A percentile compares a stretch with the other conserved stretches of the same genome.
These are phyloP conservation scores for Brachyrhaphis roseni DNA, from an alignment of 2,797 vertebrate genomes.

Conservation along the genomic window DNA sequence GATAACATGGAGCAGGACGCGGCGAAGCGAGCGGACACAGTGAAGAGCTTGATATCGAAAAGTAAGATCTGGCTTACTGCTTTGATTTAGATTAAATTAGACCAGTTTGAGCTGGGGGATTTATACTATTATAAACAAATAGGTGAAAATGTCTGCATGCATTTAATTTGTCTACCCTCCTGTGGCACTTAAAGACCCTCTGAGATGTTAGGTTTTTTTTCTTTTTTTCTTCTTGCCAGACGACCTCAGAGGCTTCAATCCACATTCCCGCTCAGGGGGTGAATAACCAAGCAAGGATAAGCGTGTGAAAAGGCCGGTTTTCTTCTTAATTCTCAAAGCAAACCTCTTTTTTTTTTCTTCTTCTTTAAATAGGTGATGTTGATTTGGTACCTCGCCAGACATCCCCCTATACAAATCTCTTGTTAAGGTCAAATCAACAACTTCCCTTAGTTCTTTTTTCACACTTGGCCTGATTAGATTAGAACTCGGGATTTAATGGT, in stretches of 20 bases:
- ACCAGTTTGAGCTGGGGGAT: not conserved
- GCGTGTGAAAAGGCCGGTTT: slow-evolving; percentile 75
- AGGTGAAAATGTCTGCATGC: not conserved
- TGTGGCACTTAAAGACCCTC: slow-evolving; percentile 6
- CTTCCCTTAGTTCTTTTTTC: slow-evolving; percentile 78
- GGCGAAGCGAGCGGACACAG: slow-evolving; percentile 77
- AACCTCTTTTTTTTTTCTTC: slow-evolving; percentile 60
- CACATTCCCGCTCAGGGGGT: slow-evolving; percentile 71
- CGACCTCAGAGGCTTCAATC: slow-evolving; percentile 75
- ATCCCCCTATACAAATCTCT: slow-evolving; percentile 83
- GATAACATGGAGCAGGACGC: slow-evolving; percentile 59
- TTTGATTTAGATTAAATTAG: not conserved
- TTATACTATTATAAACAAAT: not conserved
- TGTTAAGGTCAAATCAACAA: slow-evolving; percentile 84
- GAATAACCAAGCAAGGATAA: slow-evolving; percentile 72
- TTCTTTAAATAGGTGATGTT: slow-evolving; percentile 78
- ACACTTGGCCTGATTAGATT: slow-evolving; percentile 75
- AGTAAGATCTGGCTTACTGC: slow-evolving; percentile 71
- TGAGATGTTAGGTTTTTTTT: slow-evolving; percentile 23
- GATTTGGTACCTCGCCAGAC: slow-evolving; percentile 83
- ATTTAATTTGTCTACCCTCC: not conserved
- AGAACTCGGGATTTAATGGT: slow-evolving; percentile 65
- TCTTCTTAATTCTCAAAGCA: slow-evolving; percentile 81
- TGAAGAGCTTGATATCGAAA: slow-evolving; percentile 83
- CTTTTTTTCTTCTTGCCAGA: slow-evolving; percentile 64